Evolutionary conservation across 2,797 vertebrate species (phyloP).

Genomic region (Anguilla anguilla): DNA sequence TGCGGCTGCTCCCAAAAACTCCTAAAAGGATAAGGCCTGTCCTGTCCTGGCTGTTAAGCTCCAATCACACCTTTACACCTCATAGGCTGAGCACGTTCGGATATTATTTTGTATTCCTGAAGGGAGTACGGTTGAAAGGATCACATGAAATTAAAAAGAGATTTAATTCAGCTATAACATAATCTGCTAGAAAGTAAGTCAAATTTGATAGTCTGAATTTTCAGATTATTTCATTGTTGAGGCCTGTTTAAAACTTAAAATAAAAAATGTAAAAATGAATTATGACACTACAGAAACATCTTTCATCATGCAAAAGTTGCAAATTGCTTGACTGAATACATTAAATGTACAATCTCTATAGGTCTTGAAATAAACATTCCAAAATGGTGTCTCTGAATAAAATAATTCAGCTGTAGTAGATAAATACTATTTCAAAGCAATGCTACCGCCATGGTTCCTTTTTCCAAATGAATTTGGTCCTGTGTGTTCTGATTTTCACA

Average conservation of each 20-base stretch:
- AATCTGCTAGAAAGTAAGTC: not conserved
- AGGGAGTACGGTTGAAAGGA: too few relatives aligned
- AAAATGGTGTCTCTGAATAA: not conserved
- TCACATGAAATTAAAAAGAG: not conserved
- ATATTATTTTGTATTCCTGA: not conserved
- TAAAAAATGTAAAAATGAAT: not conserved
- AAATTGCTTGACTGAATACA: not conserved
- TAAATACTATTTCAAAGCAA: not conserved
- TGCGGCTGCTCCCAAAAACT: too few relatives aligned
- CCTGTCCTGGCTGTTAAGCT: not conserved
- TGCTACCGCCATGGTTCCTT: not conserved
- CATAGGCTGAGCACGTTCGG: too few relatives aligned
- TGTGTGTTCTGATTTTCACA: not conserved
- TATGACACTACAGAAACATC: not conserved
- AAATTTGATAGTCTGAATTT: not conserved
- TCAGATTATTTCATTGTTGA: not conserved
- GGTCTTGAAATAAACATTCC: too few relatives aligned
- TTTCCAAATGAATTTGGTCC: not conserved
- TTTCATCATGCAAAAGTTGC: conserved; percentile 6
- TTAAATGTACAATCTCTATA: not conserved
- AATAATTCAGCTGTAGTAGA: not conserved
- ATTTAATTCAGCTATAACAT: not conserved
- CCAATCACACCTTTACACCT: not conserved
- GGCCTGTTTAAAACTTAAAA: conserved; percentile 2
- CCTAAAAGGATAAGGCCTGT: too few relatives aligned